Conservation (phyloP, 2,113 vertebrate species). For the Axis porcinus region DNA sequence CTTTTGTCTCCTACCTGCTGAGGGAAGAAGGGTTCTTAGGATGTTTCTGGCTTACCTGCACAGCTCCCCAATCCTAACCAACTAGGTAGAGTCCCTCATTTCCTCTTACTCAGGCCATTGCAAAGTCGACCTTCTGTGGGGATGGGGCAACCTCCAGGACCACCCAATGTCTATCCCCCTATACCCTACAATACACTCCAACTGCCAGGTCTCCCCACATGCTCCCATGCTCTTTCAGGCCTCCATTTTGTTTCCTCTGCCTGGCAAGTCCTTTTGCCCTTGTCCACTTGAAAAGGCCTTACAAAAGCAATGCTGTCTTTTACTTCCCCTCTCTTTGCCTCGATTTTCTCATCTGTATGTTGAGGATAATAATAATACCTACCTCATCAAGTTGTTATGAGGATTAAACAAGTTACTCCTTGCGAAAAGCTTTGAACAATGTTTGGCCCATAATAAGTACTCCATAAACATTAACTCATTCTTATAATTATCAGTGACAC, state of each 20-base stretch:
- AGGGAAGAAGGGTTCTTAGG: background rate
- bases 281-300: background rate
- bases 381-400: background rate
- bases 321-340: background rate
- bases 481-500: background rate
- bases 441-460: background rate
- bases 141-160: background rate
- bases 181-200: background rate
- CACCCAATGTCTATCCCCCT: background rate
- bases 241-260: background rate
- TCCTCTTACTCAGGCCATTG: background rate
- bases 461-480: conserved; percentile 25
- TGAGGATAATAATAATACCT: background rate
- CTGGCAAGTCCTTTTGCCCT: background rate
- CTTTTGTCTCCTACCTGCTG: background rate
- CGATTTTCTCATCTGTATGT: background rate
- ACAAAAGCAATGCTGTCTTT: background rate
- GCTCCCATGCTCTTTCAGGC: background rate
- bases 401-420: background rate
- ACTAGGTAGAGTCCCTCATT: background rate
- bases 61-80: background rate
- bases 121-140: background rate
- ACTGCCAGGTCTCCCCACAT: background rate
- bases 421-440: background rate
- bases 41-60: background rate